Conservation (phyloP, 2,888 invertebrate species). For the Campoplex capitator region DNA sequence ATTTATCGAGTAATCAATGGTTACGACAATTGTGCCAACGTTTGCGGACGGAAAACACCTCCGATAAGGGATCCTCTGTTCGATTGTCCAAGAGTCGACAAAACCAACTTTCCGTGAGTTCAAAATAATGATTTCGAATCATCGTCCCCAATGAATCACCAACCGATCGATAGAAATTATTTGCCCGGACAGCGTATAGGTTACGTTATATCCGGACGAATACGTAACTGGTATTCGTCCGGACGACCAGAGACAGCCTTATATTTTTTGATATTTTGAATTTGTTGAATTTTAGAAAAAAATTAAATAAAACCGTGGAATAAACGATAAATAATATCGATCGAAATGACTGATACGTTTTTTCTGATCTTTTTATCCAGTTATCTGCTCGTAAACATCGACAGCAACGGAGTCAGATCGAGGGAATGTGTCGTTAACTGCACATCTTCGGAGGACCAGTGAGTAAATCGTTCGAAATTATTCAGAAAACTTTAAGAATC, state of each 20-base stretch:
- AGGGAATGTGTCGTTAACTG: slow-evolving; percentile 82
- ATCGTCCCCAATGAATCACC: too few species aligned
- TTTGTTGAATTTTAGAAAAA: too few species aligned
- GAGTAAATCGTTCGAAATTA: slow-evolving; percentile 63
- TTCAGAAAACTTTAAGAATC: not conserved
- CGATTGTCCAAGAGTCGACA: slow-evolving; percentile 85
- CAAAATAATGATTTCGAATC: slow-evolving; percentile 11
- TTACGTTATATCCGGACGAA: too few species aligned
- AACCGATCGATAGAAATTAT: too few species aligned
- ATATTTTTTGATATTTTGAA: not conserved
- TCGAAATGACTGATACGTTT: not conserved
- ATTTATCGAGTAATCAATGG: slow-evolving; percentile 87
- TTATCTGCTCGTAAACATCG: slow-evolving; percentile 73
- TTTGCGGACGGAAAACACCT: slow-evolving; percentile 87
- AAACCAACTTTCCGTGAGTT: slow-evolving; percentile 78
- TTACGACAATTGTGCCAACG: slow-evolving; percentile 88
- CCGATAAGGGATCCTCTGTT: slow-evolving; percentile 79
- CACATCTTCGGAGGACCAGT: slow-evolving; percentile 75
- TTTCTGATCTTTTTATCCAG: slow-evolving; percentile 59
- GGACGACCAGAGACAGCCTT: too few species aligned
- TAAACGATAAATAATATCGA: not conserved
- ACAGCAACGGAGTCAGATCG: slow-evolving; percentile 73
- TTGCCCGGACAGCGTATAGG: too few species aligned
- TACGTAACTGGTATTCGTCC: too few species aligned
- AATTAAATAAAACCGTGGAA: not conserved